Evolutionary conservation across 2,113 vertebrate genomes (phyloP), one percentile per base, ranked within the genome.

Genomic region (Hyperopisus bebe): DNA sequence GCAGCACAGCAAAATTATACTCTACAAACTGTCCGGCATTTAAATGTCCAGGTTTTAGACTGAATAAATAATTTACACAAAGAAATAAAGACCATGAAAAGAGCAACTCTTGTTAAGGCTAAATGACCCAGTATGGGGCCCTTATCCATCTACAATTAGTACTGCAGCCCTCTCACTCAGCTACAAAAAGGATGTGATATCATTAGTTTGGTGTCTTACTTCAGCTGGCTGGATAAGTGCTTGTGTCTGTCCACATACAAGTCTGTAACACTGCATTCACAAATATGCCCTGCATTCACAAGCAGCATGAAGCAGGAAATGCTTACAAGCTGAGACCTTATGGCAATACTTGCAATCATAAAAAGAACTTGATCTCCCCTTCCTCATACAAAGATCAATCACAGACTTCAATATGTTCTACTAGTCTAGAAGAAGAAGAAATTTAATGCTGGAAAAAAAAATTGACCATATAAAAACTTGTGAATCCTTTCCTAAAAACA

Each of bases 171-270:
- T 44, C 19, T 44, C 27, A 31, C 70, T 87, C 66, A n/a, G 39
- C 48, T 80, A 50, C 89, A 55, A 13, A 87, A 74, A 88, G 84
- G 90, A 91, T 89, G 90, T 89, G 21, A 90, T 89, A 70, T 91
- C 89, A 92, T 74, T 44, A 55, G 83, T 82, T 9, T 90, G 87
- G 91, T 39, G 87, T 87, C 35, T 86, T 51, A 19, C 39, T 51
- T 53, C 82, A 88, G 39, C 15, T 84, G 85, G 50, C 62, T 77
- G 47, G 24, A 11, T 84, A 80, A 13, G 87, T 89, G 88, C 46
- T 66, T 88, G 21, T 24, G 58, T 88, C 89, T 92, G 90, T 88
- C 44, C 82, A 84, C n/a, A 13, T 31, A 70, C 62, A 70, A 31
- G 10, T 70, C 62, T 13, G 62, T 27, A 70, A 70, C n/a, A 70